Conservation (phyloP, 2,888 invertebrate genomes). For the Lasioglossum villosulum region DNA sequence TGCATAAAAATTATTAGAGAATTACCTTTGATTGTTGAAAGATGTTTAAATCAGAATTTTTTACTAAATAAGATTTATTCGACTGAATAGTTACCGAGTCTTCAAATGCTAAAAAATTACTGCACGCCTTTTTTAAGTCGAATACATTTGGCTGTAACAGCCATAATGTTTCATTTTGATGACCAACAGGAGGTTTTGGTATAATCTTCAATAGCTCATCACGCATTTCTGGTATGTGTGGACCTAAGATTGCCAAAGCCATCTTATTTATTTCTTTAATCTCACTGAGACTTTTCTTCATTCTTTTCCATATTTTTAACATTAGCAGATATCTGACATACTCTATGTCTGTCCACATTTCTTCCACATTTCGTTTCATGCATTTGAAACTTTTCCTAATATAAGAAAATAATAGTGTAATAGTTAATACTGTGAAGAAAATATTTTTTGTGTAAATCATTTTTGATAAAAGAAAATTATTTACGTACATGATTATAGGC, state of each 20-base stretch:
- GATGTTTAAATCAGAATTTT: conserved; percentile 9
- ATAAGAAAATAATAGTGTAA: conserved; percentile 36
- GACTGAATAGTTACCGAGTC: conserved; percentile 50
- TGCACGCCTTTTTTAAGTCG: conserved; percentile 72
- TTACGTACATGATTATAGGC: conserved; percentile 76
- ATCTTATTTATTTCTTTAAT: conserved; percentile 73
- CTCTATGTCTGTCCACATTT: conserved; percentile 67
- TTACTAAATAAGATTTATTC: conserved; percentile 25
- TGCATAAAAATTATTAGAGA: neutral
- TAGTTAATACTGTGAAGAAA: conserved; percentile 3
- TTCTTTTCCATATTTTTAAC: conserved; percentile 79
- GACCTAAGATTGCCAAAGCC: conserved; percentile 74
- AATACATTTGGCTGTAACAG: conserved; percentile 76
- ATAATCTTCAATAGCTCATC: conserved; percentile 71
- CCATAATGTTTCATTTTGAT: conserved; percentile 74
- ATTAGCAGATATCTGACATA: conserved; percentile 79
- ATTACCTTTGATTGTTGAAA: conserved; percentile 54
- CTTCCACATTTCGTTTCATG: conserved; percentile 48
- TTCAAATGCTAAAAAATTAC: conserved; percentile 73
- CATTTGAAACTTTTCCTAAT: conserved; percentile 76
- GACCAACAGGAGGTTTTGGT: conserved; percentile 65
- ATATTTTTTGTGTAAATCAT: neutral
- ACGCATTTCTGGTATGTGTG: conserved; percentile 69
- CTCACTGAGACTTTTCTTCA: conserved; percentile 70
- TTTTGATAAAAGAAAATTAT: conserved; percentile 15